Percentiles rank a stretch among this genome's conserved stretches.
Conservation (phyloP, 2,797 vertebrate genomes). For the Eutrigla gurnardus region DNA sequence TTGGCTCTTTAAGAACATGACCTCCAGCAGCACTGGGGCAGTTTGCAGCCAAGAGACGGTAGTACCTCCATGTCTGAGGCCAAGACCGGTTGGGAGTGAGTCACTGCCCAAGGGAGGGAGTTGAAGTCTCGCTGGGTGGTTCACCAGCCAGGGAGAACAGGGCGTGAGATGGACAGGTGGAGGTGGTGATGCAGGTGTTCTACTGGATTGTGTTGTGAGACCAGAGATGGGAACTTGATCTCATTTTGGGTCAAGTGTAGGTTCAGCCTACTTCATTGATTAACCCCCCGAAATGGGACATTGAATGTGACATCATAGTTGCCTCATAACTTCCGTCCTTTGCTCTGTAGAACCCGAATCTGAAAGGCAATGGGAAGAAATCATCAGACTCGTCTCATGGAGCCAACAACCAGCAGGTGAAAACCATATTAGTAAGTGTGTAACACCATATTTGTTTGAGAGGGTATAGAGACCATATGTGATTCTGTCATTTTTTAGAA, state of each 20-base stretch:
- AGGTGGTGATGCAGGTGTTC: too few species aligned
- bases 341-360: slow-evolving; percentile 79
- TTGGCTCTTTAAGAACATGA: too few species aligned
- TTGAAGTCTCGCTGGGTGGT: too few species aligned
- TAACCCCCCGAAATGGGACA: background rate
- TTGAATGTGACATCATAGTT: background rate
- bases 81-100: too few species aligned
- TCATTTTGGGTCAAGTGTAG: background rate
- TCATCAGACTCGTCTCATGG: slow-evolving; percentile 87
- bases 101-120: too few species aligned
- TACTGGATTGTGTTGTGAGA: background rate
- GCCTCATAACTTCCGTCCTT: background rate
- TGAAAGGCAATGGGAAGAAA: slow-evolving; percentile 89
- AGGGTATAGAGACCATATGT: background rate
- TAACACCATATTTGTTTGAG: background rate
- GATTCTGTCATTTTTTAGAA: background rate
- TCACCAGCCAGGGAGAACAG: too few species aligned
- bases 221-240: background rate
- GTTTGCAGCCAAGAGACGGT: too few species aligned
- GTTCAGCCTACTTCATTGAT: background rate
- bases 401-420: slow-evolving; percentile 81
- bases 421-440: slow-evolving; percentile 52
- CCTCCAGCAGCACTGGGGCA: too few species aligned
- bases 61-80: too few species aligned
- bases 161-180: too few species aligned